A percentile compares a stretch with the other conserved stretches of the same genome.
Conservation (phyloP, 2,888 invertebrate species). For the Vesta saturnalis region DNA sequence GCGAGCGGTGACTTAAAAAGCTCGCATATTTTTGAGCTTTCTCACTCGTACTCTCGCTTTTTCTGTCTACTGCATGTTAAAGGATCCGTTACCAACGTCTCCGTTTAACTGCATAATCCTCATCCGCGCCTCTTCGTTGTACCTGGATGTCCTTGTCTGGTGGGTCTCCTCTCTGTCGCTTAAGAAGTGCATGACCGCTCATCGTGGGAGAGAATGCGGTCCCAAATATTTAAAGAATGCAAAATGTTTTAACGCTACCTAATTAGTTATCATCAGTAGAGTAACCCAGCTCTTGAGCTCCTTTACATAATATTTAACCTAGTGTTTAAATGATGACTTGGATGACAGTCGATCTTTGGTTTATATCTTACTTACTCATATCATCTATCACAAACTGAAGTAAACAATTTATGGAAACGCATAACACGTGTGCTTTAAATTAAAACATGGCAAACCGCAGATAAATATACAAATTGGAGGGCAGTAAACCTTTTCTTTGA, state of each 20-base stretch:
- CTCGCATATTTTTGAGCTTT: constrained; percentile 40
- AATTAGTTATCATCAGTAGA: constrained; percentile 49
- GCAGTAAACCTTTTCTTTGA: constrained; percentile 23
- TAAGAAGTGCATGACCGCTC: constrained; percentile 55
- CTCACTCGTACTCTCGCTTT: constrained; percentile 36
- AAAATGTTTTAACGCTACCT: constrained; percentile 61
- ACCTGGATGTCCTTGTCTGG: constrained; percentile 39
- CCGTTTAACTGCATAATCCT: constrained; percentile 36
- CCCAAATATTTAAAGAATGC: constrained; percentile 59
- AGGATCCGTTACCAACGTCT: constrained; percentile 31
- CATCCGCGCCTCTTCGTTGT: constrained; percentile 42
- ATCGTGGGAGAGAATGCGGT: constrained; percentile 62
- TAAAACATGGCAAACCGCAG: constrained; percentile 24
- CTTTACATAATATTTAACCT: constrained; percentile 11
- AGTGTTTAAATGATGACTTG: constrained; percentile 8
- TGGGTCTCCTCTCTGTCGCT: constrained; percentile 45
- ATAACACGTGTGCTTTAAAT: constrained; percentile 27
- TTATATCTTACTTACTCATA: constrained; percentile 20
- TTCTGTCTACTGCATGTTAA: constrained; percentile 37
- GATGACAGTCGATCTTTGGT: constrained; percentile 10
- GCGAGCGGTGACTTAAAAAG: constrained; percentile 41
- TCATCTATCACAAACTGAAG: constrained; percentile 17
- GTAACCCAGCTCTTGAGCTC: not conserved
- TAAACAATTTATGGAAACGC: constrained; percentile 24
- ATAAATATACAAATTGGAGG: constrained; percentile 23